Conservation (phyloP, 2,888 invertebrate genomes). For the Cybosia mesomella region DNA sequence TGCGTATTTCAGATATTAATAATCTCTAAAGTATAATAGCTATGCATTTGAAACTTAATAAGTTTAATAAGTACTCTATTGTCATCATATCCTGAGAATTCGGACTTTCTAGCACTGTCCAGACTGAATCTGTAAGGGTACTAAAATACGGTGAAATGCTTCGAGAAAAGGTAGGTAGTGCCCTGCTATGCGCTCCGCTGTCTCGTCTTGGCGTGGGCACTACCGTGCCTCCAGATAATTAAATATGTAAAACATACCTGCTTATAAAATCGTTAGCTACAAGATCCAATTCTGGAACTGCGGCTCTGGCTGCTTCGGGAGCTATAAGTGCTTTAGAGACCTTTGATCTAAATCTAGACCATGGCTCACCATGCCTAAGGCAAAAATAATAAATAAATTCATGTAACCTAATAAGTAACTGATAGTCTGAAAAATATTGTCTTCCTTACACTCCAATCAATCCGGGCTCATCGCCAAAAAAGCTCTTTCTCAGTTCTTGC, state of each 20-base stretch:
- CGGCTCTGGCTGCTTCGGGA: constrained; percentile 92
- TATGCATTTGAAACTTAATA: too few relatives aligned
- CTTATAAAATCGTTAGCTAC: constrained; percentile 92
- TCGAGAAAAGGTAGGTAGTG: too few relatives aligned
- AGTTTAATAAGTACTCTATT: too few relatives aligned
- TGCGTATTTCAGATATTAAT: too few relatives aligned
- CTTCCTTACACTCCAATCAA: constrained; percentile 91
- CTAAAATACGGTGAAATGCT: too few relatives aligned
- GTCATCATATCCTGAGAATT: too few relatives aligned
- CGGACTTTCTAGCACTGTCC: too few relatives aligned
- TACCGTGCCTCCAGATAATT: too few relatives aligned
- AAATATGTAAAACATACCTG: constrained; percentile 77
- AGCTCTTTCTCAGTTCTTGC: constrained; percentile 89
- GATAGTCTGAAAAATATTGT: constrained; percentile 6
- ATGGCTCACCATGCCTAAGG: constrained; percentile 93
- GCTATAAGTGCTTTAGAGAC: constrained; percentile 94
- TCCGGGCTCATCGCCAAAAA: constrained; percentile 91
- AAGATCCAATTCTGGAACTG: constrained; percentile 90
- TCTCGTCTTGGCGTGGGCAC: too few relatives aligned
- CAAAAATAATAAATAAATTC: constrained; percentile 33
- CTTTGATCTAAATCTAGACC: constrained; percentile 94
- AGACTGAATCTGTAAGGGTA: too few relatives aligned
- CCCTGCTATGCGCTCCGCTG: too few relatives aligned
- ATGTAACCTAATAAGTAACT: background rate
- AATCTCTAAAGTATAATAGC: too few relatives aligned